Percentiles rank a stretch among this genome's conserved stretches.
phyloP scores from a whole-genome alignment of 2,113 vertebrate genomes.

The Misgurnus mizolepis region DNA sequence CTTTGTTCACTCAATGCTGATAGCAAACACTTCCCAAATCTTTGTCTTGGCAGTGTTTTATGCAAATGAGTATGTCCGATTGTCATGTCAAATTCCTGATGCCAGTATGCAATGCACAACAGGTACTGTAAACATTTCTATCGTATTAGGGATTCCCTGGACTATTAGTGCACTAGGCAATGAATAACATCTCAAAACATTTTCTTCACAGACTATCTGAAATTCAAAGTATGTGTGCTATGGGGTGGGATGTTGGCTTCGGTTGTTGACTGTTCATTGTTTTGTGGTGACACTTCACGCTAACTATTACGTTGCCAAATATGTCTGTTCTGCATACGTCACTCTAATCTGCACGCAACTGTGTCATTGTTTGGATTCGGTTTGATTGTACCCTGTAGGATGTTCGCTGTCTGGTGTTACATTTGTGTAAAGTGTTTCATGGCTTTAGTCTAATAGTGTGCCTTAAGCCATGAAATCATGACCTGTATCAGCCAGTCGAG shows the following conservation, averaged over 20 bases:
- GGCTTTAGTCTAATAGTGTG: slow-evolving; percentile 38
- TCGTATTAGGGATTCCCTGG: neutral
- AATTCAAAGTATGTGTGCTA: slow-evolving; percentile 21
- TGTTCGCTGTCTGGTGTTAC: slow-evolving; percentile 28
- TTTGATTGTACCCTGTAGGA: neutral
- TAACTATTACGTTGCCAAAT: slow-evolving; percentile 2
- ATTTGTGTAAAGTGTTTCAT: slow-evolving; percentile 45
- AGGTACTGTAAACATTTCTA: neutral
- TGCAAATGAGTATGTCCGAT: neutral
- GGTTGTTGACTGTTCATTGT: slow-evolving; percentile 17
- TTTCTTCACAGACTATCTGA: neutral
- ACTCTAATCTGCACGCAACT: neutral
- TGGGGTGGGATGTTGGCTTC: slow-evolving; percentile 16
- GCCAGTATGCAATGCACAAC: neutral
- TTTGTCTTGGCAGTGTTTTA: neutral
- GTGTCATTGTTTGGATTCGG: neutral
- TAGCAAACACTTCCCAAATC: neutral
- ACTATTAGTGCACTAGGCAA: neutral
- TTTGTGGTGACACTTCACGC: slow-evolving; percentile 25
- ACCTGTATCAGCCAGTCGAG: slow-evolving; percentile 26
- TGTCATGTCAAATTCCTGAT: neutral
- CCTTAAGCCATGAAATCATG: slow-evolving; percentile 52
- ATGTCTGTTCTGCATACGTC: slow-evolving; percentile 12
- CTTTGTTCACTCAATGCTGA: neutral
- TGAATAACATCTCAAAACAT: neutral